Base-by-base conservation (phyloP, 2,113 vertebrate species). In the Oryzias curvinotus region DNA sequence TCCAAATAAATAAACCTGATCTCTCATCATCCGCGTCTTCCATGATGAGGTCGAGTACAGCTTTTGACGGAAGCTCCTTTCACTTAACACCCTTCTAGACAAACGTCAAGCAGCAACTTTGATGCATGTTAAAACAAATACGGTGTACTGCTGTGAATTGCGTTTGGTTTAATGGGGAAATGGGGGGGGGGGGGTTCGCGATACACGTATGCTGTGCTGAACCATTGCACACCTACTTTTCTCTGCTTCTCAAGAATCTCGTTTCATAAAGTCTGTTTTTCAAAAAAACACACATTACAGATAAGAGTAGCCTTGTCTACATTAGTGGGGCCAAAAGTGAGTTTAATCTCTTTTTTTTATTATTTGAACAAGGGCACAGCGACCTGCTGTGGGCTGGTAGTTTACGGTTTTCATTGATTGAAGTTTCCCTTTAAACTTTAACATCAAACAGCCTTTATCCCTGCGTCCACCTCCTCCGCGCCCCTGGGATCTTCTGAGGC, bases 361-460 rank as follows among this genome's bases (percentile, higher is more conserved):
- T 45, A 6, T 36, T 60, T 2, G 58, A 16, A 69, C 59, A 63
- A 76, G 70, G 72, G 54, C 65, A 75, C 21, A 58, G 66, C 78
- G 75, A 83, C 81, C 77, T 48, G 30, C 43, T 56, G 49, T 71
- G 62, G 58, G 62, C 60, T 73, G 53, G 62, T 30, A 44, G 36
- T 52, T 28, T 16, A 10, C 12, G 36, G 10, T 36, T 36, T 36
- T 36, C 10, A 36, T 36, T 36, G 72, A 86, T 88, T 85, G 81
- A 85, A 83, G 68, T 81, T 65, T 68, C 60, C 10, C 54, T 69
- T 53, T 53, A 65, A 85, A 83, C 67, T 76, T 78, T 62, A 68
- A 79, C 73, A 82, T 80, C 66, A 83, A 75, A 80, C 62, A 28
- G 62, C 52, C 68, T 70, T 70, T 61, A 73, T 68, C 68, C 68